Percentiles rank a stretch among this genome's conserved stretches.
Conservation (phyloP, 2,113 vertebrate genomes). For the Amphiprion percula region DNA sequence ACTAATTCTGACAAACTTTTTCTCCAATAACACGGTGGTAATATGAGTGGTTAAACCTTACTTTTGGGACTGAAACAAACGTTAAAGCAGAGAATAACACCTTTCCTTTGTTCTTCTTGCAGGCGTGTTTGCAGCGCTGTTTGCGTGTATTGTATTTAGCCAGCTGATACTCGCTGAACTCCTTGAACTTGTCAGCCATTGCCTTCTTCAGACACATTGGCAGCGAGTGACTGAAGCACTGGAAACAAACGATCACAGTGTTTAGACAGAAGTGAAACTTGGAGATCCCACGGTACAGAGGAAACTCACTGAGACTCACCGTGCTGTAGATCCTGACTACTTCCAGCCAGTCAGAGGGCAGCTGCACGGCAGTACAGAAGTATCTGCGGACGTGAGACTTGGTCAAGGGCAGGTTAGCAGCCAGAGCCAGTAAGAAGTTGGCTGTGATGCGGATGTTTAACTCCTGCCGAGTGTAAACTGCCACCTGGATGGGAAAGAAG, state of each 20-base stretch:
- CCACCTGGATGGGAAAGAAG: slow-evolving; percentile 80
- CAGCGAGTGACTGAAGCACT: slow-evolving; percentile 84
- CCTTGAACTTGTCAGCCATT: slow-evolving; percentile 88
- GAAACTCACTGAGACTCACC: slow-evolving; percentile 57
- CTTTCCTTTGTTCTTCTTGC: slow-evolving; percentile 53
- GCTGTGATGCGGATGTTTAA: slow-evolving; percentile 90
- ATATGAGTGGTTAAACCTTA: neutral
- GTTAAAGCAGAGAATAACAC: slow-evolving; percentile 30
- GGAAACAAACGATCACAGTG: neutral
- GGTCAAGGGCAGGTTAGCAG: slow-evolving; percentile 82
- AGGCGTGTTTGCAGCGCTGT: slow-evolving; percentile 86
- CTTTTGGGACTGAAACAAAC: neutral
- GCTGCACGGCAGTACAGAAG: slow-evolving; percentile 86
- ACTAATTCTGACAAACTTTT: neutral
- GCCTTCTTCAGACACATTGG: slow-evolving; percentile 89
- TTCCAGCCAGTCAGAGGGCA: slow-evolving; percentile 94
- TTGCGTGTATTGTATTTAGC: slow-evolving; percentile 92
- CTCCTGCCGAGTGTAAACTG: slow-evolving; percentile 90
- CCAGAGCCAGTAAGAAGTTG: slow-evolving; percentile 89
- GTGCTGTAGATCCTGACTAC: slow-evolving; percentile 85
- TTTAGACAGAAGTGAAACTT: neutral
- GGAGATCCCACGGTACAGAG: too few species aligned
- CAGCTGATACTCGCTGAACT: slow-evolving; percentile 92
- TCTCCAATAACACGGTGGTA: neutral
- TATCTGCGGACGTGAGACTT: slow-evolving; percentile 89